phyloP scores from a whole-genome alignment of 2,113 vertebrate species.

The Myotis yumanensis region DNA sequence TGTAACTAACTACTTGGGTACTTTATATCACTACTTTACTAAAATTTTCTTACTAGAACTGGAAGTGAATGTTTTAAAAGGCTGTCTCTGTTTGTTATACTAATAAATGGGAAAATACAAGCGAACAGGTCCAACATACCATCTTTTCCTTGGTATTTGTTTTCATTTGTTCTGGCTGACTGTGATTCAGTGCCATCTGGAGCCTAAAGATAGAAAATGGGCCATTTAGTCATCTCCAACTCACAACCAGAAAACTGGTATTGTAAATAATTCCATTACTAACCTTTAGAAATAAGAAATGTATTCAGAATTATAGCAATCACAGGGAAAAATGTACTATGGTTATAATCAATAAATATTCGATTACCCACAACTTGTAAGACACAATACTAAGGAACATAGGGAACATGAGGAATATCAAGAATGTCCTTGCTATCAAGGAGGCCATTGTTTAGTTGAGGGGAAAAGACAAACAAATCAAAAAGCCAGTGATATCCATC shows the following conservation, averaged over 20 bases:
- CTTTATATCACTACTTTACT: not conserved
- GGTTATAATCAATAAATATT: not conserved
- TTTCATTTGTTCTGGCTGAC: constrained; percentile 83
- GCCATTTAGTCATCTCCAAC: constrained; percentile 61
- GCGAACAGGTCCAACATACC: constrained; percentile 83
- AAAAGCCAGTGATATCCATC: not conserved
- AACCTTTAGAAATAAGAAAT: constrained; percentile 42
- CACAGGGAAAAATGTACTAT: not conserved
- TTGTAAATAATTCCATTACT: constrained; percentile 36
- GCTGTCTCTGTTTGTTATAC: constrained; percentile 36
- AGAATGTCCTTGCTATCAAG: not conserved
- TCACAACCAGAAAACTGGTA: constrained; percentile 43
- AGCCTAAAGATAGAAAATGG: constrained; percentile 78
- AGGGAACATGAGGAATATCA: not conserved
- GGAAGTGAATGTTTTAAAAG: constrained; percentile 18
- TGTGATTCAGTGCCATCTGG: constrained; percentile 82
- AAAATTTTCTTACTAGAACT: constrained; percentile 35
- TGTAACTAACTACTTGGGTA: not conserved
- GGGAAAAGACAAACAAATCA: not conserved
- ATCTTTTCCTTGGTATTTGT: constrained; percentile 80
- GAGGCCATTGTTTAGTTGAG: not conserved
- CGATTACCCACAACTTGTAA: not conserved
- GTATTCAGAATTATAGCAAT: not conserved
- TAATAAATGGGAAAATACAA: constrained; percentile 20
- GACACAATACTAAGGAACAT: not conserved